Evolutionary conservation across 2,888 invertebrate genomes (phyloP).

Genomic region (Lasioglossum villosulum): DNA sequence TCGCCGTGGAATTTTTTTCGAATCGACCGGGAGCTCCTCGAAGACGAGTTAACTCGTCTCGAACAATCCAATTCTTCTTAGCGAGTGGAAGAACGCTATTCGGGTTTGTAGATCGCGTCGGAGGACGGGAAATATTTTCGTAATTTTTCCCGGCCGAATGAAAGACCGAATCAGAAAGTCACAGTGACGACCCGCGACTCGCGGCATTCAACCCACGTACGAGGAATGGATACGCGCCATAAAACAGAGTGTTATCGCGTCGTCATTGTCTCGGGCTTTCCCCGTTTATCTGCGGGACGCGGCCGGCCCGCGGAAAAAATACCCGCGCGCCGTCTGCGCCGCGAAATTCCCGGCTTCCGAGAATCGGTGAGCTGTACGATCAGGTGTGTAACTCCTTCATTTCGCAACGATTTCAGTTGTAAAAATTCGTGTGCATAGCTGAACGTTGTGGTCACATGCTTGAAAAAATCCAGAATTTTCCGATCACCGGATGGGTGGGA

Average conservation of each 20-base stretch:
- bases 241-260: constrained; percentile 70
- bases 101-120: background rate
- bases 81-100: background rate
- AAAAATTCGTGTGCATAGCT: background rate
- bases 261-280: constrained; percentile 63
- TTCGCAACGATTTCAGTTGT: background rate
- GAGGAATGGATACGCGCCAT: constrained; percentile 58
- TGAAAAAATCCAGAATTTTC: background rate
- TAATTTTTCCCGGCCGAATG: background rate
- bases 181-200: constrained; percentile 15
- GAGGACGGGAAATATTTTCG: background rate
- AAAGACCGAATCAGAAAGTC: background rate
- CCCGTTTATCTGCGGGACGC: constrained; percentile 60
- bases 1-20: background rate
- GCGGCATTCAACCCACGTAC: constrained; percentile 64
- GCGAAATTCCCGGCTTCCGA: background rate
- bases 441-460: background rate
- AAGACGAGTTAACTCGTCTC: background rate
- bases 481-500: background rate
- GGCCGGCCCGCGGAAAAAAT: constrained; percentile 25
- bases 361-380: background rate
- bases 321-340: background rate
- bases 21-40: background rate
- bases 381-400: background rate
- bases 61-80: background rate